These are phyloP conservation scores for Dallia pectoralis DNA, from an alignment of 2,797 vertebrate genomes.

Conservation along the genomic window DNA sequence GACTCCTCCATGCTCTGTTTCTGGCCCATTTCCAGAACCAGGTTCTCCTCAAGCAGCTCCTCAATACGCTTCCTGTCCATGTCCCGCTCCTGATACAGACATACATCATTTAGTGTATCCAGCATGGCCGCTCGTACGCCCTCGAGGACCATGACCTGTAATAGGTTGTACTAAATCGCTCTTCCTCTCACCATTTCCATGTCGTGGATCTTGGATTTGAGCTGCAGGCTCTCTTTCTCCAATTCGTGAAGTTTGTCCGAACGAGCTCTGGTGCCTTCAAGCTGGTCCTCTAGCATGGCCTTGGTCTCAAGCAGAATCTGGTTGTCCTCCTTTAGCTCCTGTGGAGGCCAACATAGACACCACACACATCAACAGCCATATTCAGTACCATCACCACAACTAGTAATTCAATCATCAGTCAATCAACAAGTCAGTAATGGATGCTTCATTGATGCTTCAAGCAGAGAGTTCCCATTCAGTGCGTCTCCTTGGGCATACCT, in stretches of 20 bases:
- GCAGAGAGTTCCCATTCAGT: neutral
- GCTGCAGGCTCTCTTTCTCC: slow-evolving; percentile 94
- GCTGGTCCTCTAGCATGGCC: slow-evolving; percentile 93
- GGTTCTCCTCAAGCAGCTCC: slow-evolving; percentile 96
- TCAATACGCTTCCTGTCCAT: slow-evolving; percentile 94
- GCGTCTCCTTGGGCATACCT: slow-evolving; percentile 73
- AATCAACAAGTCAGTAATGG: neutral
- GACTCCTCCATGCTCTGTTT: slow-evolving; percentile 99
- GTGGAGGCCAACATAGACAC: neutral
- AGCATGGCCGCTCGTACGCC: neutral
- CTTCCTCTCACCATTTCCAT: slow-evolving; percentile 88
- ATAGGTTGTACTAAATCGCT: too few species aligned
- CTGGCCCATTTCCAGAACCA: slow-evolving; percentile 95
- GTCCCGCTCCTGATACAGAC: slow-evolving; percentile 82
- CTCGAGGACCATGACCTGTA: neutral
- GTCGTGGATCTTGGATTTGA: slow-evolving; percentile 95
- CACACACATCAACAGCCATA: neutral
- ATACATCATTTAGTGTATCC: neutral
- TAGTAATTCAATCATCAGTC: neutral
- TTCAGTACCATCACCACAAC: neutral
- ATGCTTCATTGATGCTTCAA: neutral
- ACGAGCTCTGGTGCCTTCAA: slow-evolving; percentile 85
- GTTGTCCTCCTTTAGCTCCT: slow-evolving; percentile 99
- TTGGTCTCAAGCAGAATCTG: slow-evolving; percentile 96
- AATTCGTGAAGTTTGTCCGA: slow-evolving; percentile 95